Conservation (phyloP, 2,113 vertebrate species). For the Toxotes jaculatrix region DNA sequence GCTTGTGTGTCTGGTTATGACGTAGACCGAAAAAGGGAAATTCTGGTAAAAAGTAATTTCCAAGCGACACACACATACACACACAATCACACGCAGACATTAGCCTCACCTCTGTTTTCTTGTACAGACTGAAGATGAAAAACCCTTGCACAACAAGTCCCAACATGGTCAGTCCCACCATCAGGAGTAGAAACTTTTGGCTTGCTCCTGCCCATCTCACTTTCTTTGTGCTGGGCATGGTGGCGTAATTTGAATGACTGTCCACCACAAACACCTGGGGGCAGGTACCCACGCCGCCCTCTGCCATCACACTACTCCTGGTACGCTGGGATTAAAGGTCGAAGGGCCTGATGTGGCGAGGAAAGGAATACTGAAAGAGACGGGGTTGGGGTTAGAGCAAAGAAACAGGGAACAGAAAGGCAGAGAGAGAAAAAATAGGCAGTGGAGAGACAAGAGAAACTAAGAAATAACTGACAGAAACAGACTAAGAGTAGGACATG, state of each 20-base stretch:
- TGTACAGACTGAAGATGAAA: constrained; percentile 74
- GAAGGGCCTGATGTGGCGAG: not conserved
- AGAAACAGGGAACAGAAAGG: not conserved
- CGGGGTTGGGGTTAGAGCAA: not conserved
- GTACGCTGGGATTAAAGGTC: not conserved
- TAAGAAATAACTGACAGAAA: not conserved
- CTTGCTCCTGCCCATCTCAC: constrained; percentile 11
- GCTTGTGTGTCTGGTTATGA: constrained; percentile 35
- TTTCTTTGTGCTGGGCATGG: constrained; percentile 16
- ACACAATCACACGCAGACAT: constrained; percentile 10
- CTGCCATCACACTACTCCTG: constrained; percentile 63
- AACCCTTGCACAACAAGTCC: constrained; percentile 72
- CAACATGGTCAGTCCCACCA: constrained; percentile 64
- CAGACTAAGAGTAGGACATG: not conserved
- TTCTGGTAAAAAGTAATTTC: constrained; percentile 53
- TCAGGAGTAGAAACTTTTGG: constrained; percentile 48
- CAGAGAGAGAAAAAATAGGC: not conserved
- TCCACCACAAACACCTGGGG: constrained; percentile 83
- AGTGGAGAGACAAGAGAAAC: not conserved
- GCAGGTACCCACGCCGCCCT: constrained; percentile 22
- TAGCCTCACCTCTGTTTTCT: constrained; percentile 66
- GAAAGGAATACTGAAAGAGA: constrained; percentile 23
- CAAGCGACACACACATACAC: constrained; percentile 22
- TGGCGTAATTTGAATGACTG: constrained; percentile 52
- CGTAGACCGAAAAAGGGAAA: constrained; percentile 49